These are phyloP conservation scores for Drosophila truncata DNA, from an alignment of 1,140 invertebrate genomes.

Conservation along the genomic window DNA sequence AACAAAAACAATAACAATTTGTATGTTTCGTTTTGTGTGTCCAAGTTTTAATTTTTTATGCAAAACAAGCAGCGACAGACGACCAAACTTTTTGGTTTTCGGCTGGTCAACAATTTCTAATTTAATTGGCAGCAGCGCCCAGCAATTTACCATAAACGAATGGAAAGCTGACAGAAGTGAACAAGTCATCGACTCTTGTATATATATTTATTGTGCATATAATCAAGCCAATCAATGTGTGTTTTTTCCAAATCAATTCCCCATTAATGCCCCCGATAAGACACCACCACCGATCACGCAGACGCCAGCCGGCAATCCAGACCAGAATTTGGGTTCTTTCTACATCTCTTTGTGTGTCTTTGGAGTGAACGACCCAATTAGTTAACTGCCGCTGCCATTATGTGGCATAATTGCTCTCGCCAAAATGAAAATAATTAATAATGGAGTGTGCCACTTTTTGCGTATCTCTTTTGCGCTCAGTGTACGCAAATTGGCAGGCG, in stretches of 20 bases:
- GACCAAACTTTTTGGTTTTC: conserved; percentile 12
- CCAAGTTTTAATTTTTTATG: conserved; percentile 75
- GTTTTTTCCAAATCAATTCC: conserved; percentile 29
- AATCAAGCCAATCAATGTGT: conserved; percentile 76
- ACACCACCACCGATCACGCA: conserved; percentile 23
- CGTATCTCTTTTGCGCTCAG: conserved; percentile 15
- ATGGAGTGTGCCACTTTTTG: conserved; percentile 31
- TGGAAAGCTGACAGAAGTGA: conserved; percentile 71
- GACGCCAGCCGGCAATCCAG: background rate
- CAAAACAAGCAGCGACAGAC: conserved; percentile 63
- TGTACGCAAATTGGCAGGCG: conserved; percentile 58
- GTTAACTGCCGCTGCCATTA: conserved; percentile 35
- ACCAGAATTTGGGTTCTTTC: conserved; percentile 27
- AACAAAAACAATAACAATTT: conserved; percentile 45
- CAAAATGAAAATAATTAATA: conserved; percentile 39
- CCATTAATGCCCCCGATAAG: conserved; percentile 31
- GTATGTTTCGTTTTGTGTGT: conserved; percentile 59
- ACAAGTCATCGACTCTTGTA: conserved; percentile 38
- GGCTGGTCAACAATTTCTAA: conserved; percentile 78
- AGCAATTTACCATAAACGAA: conserved; percentile 75
- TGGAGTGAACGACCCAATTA: conserved; percentile 32
- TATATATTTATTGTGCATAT: conserved; percentile 69
- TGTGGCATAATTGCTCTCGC: conserved; percentile 32
- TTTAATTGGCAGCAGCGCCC: conserved; percentile 71
- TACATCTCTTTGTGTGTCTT: background rate